These are phyloP conservation scores for Choloepus didactylus DNA, from an alignment of 2,797 vertebrate genomes.

Conservation along the genomic window DNA sequence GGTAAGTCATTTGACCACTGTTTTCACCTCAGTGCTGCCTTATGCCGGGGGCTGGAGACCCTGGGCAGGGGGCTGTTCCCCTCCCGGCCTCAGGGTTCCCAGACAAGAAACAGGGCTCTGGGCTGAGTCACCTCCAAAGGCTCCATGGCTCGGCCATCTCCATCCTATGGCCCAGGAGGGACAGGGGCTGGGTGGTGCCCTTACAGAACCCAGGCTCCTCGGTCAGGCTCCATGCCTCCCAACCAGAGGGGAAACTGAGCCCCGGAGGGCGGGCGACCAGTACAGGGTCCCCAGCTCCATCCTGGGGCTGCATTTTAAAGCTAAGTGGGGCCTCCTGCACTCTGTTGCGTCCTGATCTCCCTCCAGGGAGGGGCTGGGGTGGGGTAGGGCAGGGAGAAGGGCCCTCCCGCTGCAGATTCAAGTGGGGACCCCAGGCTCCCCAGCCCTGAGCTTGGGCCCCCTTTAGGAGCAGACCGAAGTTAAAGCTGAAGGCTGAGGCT, in stretches of 20 bases:
- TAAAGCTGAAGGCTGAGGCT: slow-evolving; percentile 82
- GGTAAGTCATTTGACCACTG: background rate
- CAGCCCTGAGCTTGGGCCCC: slow-evolving; percentile 79
- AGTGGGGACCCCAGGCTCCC: slow-evolving; percentile 79
- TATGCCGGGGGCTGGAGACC: background rate
- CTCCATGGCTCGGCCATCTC: background rate
- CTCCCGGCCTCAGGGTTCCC: slow-evolving; percentile 17
- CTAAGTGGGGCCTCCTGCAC: slow-evolving; percentile 53
- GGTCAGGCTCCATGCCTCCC: background rate
- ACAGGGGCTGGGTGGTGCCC: background rate
- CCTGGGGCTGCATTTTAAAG: slow-evolving; percentile 72
- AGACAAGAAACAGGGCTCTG: background rate
- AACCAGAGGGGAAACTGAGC: slow-evolving; percentile 45
- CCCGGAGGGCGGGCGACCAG: background rate
- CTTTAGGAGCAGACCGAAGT: slow-evolving; percentile 73
- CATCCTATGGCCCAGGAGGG: background rate
- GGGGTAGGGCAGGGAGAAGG: background rate
- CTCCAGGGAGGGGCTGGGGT: background rate
- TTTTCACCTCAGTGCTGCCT: background rate
- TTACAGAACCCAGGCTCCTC: background rate
- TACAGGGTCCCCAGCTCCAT: slow-evolving; percentile 4
- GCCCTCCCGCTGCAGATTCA: slow-evolving; percentile 75
- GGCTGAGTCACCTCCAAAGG: background rate
- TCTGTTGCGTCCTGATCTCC: slow-evolving; percentile 55
- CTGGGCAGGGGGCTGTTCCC: background rate